Conservation (phyloP, 64 coral and sea anemone species). For the Actinia tenebrosa region DNA sequence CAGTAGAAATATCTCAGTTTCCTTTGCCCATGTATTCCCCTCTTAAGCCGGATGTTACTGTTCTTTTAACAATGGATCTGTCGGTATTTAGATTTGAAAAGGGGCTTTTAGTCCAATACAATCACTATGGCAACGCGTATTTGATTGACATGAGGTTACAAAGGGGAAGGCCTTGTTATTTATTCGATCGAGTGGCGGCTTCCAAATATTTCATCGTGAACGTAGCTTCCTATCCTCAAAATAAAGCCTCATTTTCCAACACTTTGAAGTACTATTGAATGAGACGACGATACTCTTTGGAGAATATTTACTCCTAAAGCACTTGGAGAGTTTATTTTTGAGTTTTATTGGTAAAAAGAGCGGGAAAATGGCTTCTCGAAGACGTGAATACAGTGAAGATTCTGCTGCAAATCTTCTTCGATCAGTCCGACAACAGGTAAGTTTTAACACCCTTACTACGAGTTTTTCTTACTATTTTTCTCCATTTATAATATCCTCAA, state of each 20-base stretch:
- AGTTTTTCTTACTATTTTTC: not conserved
- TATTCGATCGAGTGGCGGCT: not conserved
- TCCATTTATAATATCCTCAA: not conserved
- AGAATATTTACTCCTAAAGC: not conserved
- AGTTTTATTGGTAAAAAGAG: not conserved
- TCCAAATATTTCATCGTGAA: not conserved
- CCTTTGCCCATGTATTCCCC: not conserved
- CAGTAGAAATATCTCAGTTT: not conserved
- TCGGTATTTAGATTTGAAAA: not conserved
- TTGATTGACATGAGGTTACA: conserved; percentile 13
- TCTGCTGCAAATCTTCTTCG: conserved; percentile 72
- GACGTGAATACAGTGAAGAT: conserved; percentile 69
- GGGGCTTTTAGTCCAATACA: not conserved
- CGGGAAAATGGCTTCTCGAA: conserved; percentile 49
- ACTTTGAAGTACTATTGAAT: not conserved
- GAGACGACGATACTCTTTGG: not conserved
- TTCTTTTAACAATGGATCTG: not conserved
- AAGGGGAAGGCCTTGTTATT: not conserved
- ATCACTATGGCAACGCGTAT: not conserved
- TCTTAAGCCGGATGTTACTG: not conserved
- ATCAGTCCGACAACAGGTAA: conserved; percentile 87
- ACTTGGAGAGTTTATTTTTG: not conserved
- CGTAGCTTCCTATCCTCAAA: not conserved
- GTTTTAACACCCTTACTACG: not conserved
- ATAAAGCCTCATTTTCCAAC: not conserved